phyloP scores from a whole-genome alignment of 2,113 vertebrate species.

The Hoplias malabaricus region DNA sequence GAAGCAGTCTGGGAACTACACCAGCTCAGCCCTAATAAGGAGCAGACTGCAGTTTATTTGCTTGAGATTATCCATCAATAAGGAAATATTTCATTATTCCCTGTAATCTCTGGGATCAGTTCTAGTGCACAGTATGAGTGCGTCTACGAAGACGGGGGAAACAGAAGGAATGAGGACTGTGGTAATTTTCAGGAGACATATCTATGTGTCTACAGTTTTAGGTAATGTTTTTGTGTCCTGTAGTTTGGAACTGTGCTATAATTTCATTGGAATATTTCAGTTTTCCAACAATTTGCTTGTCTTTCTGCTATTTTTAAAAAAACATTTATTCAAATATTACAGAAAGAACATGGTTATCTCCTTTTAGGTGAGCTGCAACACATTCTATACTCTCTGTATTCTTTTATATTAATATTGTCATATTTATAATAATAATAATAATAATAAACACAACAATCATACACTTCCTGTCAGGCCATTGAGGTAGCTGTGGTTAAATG shows the following conservation, averaged over 20 bases:
- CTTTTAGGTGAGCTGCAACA: too few species aligned
- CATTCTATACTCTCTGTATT: too few species aligned
- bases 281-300: too few species aligned
- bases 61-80: slow-evolving; percentile 71
- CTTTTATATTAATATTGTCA: too few species aligned
- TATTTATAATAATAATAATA: neutral
- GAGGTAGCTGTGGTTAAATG: slow-evolving; percentile 18
- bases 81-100: slow-evolving; percentile 77
- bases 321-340: too few species aligned
- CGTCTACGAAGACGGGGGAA: slow-evolving; percentile 58
- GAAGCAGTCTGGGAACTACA: slow-evolving; percentile 78
- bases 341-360: too few species aligned
- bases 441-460: neutral
- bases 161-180: slow-evolving; percentile 29
- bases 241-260: too few species aligned
- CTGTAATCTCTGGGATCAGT: slow-evolving; percentile 67
- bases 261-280: too few species aligned
- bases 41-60: slow-evolving; percentile 73
- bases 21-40: slow-evolving; percentile 72
- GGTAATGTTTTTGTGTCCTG: too few species aligned
- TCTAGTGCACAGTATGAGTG: slow-evolving; percentile 57
- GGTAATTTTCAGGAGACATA: neutral
- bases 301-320: too few species aligned
- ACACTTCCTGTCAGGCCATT: neutral
- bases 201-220: too few species aligned